Base-by-base conservation (phyloP, 2,797 vertebrate genomes). In the Thripadectes ignobilis region DNA sequence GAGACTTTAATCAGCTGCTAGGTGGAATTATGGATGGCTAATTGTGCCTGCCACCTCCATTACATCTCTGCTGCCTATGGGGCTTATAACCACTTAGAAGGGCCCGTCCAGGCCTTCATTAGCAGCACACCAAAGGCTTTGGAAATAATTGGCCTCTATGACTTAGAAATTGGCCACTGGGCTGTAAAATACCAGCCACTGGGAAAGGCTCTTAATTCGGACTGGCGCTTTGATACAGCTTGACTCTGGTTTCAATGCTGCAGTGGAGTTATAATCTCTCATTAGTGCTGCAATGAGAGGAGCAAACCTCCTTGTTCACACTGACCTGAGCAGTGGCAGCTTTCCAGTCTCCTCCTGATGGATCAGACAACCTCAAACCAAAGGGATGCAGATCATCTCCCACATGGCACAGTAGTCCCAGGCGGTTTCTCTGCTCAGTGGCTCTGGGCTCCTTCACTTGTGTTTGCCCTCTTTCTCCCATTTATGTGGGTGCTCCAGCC, bases 131-230 rank as follows among this genome's bases (percentile, higher is more conserved):
- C 97, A 97, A 98, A 95, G 97, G 92, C 96, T 97, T 96, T 2
- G 0, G 88, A 77, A 96, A 88, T 97, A 96, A 98, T 98, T 97
- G 97, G 91, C 65, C 91, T 80, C 96, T 95, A 90, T 2, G 68
- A 96, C 91, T 98, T 97, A 96, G 92, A 97, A 98, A 98, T 98
- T 97, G 97, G 96, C 95, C 97, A 97, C 66, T 96, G 96, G 97
- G 85, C 97, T 98, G 98, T 98, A 97, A 98, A 98, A 98, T 98
- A 95, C 96, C 97, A 97, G 86, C 94, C 96, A 95, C 85, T 84
- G 83, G 91, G 93, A 97, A 97, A 96, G 96, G 85, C 78, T 97
- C 92, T 97, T 97, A 96, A 95, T 85, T 96, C 15, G 0, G 83
- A 82, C 92, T 73, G 80, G 76, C 1, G 46, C 97, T 98, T 97